Percentiles rank a stretch among this genome's conserved stretches.
These are phyloP conservation scores for Choristoneura rosaceana DNA, from an alignment of 2,888 invertebrate genomes.

Conservation along the genomic window DNA sequence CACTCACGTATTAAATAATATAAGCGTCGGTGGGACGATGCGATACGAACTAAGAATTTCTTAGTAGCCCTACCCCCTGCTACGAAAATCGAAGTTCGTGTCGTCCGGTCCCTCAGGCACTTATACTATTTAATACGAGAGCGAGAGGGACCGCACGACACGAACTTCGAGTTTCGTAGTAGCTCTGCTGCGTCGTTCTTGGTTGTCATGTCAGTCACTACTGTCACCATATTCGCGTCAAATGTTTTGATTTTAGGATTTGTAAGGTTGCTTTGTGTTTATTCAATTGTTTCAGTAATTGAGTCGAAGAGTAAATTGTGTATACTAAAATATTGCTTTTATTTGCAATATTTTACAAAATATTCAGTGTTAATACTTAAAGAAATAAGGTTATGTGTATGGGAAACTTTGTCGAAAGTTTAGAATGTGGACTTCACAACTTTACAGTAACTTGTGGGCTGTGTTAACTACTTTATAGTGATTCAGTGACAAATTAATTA, in stretches of 20 bases:
- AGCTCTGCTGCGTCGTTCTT: no score
- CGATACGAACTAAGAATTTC: no score
- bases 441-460: background rate
- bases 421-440: background rate
- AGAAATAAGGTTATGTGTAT: constrained; percentile 15
- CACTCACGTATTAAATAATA: no score
- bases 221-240: constrained; percentile 10
- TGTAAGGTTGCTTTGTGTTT: background rate
- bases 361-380: background rate
- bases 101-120: no score
- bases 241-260: background rate
- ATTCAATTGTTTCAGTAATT: background rate
- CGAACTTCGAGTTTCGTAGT: no score
- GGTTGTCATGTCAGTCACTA: background rate
- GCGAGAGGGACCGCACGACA: no score
- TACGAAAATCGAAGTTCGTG: no score
- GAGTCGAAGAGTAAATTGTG: background rate
- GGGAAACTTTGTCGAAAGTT: constrained; percentile 17
- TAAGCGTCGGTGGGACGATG: no score
- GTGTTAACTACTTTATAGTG: background rate
- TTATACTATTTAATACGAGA: no score
- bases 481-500: background rate
- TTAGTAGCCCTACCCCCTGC: no score
- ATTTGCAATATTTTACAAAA: background rate
- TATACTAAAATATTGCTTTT: background rate